Evolutionary conservation across 2,888 invertebrate genomes (phyloP).

Genomic region (Eupithecia vulgata): DNA sequence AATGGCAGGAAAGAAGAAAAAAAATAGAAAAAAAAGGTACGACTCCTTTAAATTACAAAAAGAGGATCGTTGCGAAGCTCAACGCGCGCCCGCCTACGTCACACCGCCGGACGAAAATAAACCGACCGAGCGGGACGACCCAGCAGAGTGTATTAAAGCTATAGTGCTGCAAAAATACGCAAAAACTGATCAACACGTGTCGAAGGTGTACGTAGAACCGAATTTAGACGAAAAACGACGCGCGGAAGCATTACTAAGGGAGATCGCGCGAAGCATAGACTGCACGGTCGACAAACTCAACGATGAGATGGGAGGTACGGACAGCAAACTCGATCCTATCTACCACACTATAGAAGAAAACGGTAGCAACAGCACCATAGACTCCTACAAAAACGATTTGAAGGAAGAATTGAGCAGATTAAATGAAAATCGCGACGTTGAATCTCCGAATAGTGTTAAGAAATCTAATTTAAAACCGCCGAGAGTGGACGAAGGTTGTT

Average conservation of each 20-base stretch:
- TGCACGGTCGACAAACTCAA: conserved; percentile 72
- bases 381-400: conserved; percentile 66
- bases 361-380: conserved; percentile 47
- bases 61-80: conserved; percentile 50
- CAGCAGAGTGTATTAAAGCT: conserved; percentile 76
- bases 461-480: conserved; percentile 78
- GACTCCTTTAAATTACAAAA: conserved; percentile 58
- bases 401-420: conserved; percentile 68
- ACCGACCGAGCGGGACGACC: conserved; percentile 53
- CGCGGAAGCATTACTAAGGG: conserved; percentile 74
- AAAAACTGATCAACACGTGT: conserved; percentile 74
- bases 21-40: conserved; percentile 64
- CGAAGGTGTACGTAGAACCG: conserved; percentile 72
- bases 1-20: conserved; percentile 75
- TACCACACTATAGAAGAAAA: conserved; percentile 61
- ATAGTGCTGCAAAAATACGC: conserved; percentile 78
- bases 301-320: conserved; percentile 68
- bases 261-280: conserved; percentile 77
- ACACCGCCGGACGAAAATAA: conserved; percentile 70
- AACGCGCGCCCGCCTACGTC: conserved; percentile 60
- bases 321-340: conserved; percentile 64
- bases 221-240: conserved; percentile 72
- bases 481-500: conserved; percentile 73
- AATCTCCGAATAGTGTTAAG: conserved; percentile 63
- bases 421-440: conserved; percentile 57